Conservation (phyloP, 2,113 vertebrate genomes). For the Pseudonaja textilis region DNA sequence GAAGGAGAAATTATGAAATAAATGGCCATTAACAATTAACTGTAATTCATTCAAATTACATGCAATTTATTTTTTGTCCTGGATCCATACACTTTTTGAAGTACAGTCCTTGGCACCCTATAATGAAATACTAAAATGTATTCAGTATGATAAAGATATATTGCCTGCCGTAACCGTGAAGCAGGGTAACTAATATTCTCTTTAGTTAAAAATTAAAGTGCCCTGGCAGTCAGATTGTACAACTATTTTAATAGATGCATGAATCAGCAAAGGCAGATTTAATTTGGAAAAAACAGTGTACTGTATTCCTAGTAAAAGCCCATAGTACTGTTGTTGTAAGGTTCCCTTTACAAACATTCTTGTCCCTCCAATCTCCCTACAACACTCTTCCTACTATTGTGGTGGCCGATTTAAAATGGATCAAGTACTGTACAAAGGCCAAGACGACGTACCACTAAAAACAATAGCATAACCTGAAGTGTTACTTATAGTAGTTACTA, state of each 20-base stretch:
- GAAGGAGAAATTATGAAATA: background rate
- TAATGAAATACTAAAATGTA: background rate
- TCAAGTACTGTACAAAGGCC: background rate
- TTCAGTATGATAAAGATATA: background rate
- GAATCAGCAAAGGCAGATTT: background rate
- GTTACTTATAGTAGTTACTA: background rate
- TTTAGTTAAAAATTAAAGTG: background rate
- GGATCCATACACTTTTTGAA: background rate
- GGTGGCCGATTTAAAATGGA: background rate
- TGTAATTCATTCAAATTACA: background rate
- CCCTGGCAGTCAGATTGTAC: background rate
- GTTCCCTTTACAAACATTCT: background rate
- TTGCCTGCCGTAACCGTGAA: background rate
- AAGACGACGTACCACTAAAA: background rate
- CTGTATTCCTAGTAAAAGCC: background rate
- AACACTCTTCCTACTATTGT: background rate
- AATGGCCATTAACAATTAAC: background rate
- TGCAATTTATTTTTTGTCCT: background rate
- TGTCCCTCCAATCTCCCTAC: background rate
- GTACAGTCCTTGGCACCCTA: background rate
- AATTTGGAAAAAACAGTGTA: background rate
- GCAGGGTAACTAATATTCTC: background rate
- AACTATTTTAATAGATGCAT: background rate
- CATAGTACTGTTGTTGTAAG: background rate
- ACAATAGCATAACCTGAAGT: background rate